These are phyloP conservation scores for Eupelmus urozonus DNA, from an alignment of 2,888 invertebrate genomes.

Conservation along the genomic window DNA sequence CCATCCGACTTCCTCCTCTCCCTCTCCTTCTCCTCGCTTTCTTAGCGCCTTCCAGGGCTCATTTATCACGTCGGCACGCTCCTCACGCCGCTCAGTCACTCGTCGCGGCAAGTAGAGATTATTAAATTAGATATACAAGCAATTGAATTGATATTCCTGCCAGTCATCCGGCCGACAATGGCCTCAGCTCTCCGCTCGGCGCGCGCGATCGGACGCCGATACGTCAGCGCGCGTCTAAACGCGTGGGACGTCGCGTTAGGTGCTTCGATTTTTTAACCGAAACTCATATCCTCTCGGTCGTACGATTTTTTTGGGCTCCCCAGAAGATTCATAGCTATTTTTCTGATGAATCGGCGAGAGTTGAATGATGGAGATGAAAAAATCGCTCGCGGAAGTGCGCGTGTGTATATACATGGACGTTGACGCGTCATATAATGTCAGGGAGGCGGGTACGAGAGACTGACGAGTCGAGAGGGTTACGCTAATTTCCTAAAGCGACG, in stretches of 20 bases:
- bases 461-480: constrained; percentile 55
- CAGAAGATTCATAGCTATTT: too few species aligned
- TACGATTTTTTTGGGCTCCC: neutral
- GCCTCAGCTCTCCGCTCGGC: constrained; percentile 12
- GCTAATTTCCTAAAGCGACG: constrained; percentile 52
- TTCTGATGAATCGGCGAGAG: too few species aligned
- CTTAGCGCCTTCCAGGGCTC: constrained; percentile 29
- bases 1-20: neutral
- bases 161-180: constrained; percentile 60
- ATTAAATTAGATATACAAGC: constrained; percentile 74
- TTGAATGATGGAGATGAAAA: constrained; percentile 14
- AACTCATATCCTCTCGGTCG: neutral
- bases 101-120: constrained; percentile 67
- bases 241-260: neutral
- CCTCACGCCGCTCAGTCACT: constrained; percentile 59
- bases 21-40: neutral
- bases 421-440: constrained; percentile 68
- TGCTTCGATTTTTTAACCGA: neutral
- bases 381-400: constrained; percentile 69
- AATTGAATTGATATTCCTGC: constrained; percentile 68
- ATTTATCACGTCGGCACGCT: constrained; percentile 49
- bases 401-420: constrained; percentile 66
- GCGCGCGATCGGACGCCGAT: neutral
- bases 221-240: neutral
- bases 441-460: constrained; percentile 59